Evolutionary conservation across 1,140 invertebrate genomes (phyloP), one percentile per base, ranked within the genome.

Genomic region (Lysiphlebus fabarum): DNA sequence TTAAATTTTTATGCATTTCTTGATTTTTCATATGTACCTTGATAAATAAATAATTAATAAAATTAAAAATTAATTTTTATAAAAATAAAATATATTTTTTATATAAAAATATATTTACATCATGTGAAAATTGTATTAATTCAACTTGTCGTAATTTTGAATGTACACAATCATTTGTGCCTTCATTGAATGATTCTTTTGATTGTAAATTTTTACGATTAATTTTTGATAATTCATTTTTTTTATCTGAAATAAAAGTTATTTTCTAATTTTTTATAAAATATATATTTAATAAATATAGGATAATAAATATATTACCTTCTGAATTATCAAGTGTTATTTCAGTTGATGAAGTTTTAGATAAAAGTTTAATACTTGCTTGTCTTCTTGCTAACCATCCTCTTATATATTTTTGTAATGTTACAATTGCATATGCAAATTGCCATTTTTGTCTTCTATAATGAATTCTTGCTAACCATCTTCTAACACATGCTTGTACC

Each of bases 11-110:
- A 67, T 89, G 87, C 6, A 85, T 75, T 43, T 88, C 86, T 72
- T 87, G 85, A 67, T 88, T 88, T 56, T 81, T 82, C 73, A 84
- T 82, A 62, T 88, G 86, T 33, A 87, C 83, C 86, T 88, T 6
- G 2, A 67, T 26, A 8, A 11, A 49, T 34, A 8, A 7, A 40
- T 11, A 40, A 40, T 40, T 7, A 11, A 3, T 40, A 3, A 40
- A 40, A 40, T 11, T 1, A 2, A 40, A 1, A 6, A 14, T 14
- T 45, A 11, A 44, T 44, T 7, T 7, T n/a, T 44, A n/a, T 44
- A n/a, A 44, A n/a, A 45, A 45, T 12, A 6, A 53, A 12, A 8
- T 51, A 17, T 11, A 45, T 26, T 42, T 37, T 34, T 3, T n/a
- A 26, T n/a, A 7, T 56, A 10, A 45, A 7, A 36, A 44, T 38